Evolutionary conservation across 2,888 invertebrate species (phyloP).

Genomic region (Baccha elongata): DNA sequence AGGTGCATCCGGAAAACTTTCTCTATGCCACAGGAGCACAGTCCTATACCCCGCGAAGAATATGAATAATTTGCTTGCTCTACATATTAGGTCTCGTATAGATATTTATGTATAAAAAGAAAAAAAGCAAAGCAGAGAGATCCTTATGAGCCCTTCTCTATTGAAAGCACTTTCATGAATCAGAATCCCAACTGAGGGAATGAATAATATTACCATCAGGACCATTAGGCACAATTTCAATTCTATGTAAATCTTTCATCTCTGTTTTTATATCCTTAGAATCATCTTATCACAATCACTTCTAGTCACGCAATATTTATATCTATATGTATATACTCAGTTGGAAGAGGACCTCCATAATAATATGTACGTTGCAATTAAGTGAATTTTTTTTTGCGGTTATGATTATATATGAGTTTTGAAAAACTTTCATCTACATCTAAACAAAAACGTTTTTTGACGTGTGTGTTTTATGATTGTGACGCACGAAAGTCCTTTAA

Average conservation of each 20-base stretch:
- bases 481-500: conserved; percentile 30
- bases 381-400: conserved; percentile 15
- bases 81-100: background rate
- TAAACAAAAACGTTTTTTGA: conserved; percentile 1
- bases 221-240: conserved; percentile 59
- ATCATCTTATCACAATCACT: conserved; percentile 17
- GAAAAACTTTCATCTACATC: background rate
- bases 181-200: conserved; percentile 59
- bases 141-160: conserved; percentile 38
- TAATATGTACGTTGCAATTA: conserved; percentile 13
- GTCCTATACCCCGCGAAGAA: conserved; percentile 10
- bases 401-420: background rate
- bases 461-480: conserved; percentile 3
- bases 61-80: conserved; percentile 53
- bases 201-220: conserved; percentile 62
- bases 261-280: background rate
- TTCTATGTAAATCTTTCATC: conserved; percentile 31
- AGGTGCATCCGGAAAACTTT: conserved; percentile 65
- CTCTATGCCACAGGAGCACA: conserved; percentile 20
- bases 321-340: too few species aligned
- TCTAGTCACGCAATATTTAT: conserved; percentile 25
- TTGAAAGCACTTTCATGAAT: conserved; percentile 46
- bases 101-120: background rate
- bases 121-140: background rate
- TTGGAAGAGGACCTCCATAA: conserved; percentile 11